These are phyloP conservation scores for Blomia tropicalis DNA, from an alignment of 2,888 invertebrate species.

Conservation along the genomic window DNA sequence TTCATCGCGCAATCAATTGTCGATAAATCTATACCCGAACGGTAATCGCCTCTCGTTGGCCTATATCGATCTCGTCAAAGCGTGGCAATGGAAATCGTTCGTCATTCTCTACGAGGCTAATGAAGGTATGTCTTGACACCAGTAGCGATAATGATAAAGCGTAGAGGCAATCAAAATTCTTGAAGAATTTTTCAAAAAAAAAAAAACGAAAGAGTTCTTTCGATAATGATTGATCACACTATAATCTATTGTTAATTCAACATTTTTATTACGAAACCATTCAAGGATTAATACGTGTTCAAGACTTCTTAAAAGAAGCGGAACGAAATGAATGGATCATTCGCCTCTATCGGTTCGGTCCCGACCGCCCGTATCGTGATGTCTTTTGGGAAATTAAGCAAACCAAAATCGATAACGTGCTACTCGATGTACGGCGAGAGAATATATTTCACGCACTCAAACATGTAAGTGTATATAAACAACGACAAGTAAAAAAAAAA, in stretches of 20 bases:
- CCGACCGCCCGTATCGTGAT: slow-evolving; percentile 30
- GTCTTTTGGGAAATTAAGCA: slow-evolving; percentile 31
- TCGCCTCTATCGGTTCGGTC: slow-evolving; percentile 30
- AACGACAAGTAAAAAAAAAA: not conserved
- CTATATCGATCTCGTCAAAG: slow-evolving; percentile 49
- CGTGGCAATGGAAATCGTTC: slow-evolving; percentile 63
- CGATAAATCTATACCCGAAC: slow-evolving; percentile 64
- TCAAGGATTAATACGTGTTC: slow-evolving; percentile 29
- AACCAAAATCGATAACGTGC: slow-evolving; percentile 27
- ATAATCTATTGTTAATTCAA: not conserved
- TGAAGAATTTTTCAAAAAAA: too few species aligned
- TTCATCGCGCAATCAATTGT: slow-evolving; percentile 54
- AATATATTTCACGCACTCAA: slow-evolving; percentile 30
- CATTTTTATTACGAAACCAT: slow-evolving; percentile 24
- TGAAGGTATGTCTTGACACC: slow-evolving; percentile 43
- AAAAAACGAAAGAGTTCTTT: not conserved
- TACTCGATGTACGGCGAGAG: slow-evolving; percentile 30
- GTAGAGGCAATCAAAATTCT: too few species aligned
- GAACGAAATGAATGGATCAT: slow-evolving; percentile 30
- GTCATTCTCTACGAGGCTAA: slow-evolving; percentile 74
- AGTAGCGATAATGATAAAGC: not conserved
- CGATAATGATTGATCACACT: not conserved
- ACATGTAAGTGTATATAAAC: slow-evolving; percentile 26
- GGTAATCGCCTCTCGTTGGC: slow-evolving; percentile 40
- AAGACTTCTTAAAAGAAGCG: slow-evolving; percentile 31